Base-by-base conservation (phyloP, 2,113 vertebrate species). In the Egretta garzetta region DNA sequence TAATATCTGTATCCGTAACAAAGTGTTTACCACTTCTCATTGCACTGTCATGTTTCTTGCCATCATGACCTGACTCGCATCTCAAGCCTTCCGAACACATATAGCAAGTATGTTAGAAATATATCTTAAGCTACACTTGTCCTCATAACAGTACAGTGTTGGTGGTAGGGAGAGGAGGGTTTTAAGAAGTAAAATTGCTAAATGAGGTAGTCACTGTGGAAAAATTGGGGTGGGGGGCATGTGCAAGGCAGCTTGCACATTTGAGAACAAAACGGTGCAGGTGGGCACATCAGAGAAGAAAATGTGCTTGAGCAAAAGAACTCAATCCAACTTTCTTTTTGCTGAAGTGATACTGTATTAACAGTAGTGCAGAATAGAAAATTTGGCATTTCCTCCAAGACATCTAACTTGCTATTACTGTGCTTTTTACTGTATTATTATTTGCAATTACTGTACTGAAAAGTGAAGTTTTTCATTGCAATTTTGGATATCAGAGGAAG, bases 61-160 rank as follows among this genome's bases (percentile, higher is more conserved):
- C 30, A 16, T 84, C 18, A 1, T 10, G 0, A 26, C 26, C 19
- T 56, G 58, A 37, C 43, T 70, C 0, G 0, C 32, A 24, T 28
- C 43, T 76, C 39, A 22, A n/a, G 45, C 64, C 39, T 93, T 72
- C 53, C 76, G 27, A 55, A n/a, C 20, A 18, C 33, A 17, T 14
- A 2, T 4, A 64, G 32, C 32, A 53, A 76, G 30, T 43, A 4
- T 20, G 23, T 72, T 35, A 30, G 53, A 67, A 60, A 23, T 28
- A 41, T 11, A 55, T 67, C 43, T 53, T 6, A 35, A 49, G 18
- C 21, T 71, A 14, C 9, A 2, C 26, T 24, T 43, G 6, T 49
- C 39, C n/a, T 58, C 17, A 1, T 27, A 63, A 32, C 37, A 30
- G 12, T 33, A 14, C 6, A 2, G 13, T 14, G 30, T 18, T 18